phyloP scores from a whole-genome alignment of 2,888 invertebrate genomes.

The Chrysolina oricalcia region DNA sequence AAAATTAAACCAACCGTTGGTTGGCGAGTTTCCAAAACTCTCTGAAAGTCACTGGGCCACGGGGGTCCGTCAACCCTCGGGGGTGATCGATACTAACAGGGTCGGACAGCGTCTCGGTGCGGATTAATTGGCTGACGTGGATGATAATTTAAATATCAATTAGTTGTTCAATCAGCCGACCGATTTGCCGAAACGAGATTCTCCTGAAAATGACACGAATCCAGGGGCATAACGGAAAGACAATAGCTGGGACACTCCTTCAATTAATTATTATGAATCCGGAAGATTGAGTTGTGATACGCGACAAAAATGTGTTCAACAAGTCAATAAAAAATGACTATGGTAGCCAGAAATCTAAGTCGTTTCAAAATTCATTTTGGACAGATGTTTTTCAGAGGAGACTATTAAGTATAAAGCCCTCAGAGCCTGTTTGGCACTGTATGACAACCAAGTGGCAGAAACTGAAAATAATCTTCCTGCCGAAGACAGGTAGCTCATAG shows the following conservation, averaged over 20 bases:
- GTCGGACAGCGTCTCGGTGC: not conserved
- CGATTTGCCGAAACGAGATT: not conserved
- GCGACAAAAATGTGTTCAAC: no score
- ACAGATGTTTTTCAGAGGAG: no score
- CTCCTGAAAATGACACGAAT: not conserved
- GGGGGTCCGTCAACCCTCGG: conserved; percentile 12
- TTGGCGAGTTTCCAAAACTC: conserved; percentile 18
- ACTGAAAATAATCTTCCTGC: no score
- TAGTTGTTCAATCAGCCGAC: not conserved
- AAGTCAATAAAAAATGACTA: no score
- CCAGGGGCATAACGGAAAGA: not conserved
- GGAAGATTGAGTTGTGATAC: no score
- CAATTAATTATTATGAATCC: no score
- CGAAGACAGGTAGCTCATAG: no score
- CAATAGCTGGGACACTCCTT: not conserved
- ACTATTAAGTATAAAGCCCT: no score
- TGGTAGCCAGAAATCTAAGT: no score
- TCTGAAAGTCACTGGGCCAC: conserved; percentile 16
- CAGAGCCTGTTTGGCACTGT: no score
- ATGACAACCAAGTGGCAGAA: no score
- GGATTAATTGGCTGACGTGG: conserved; percentile 1
- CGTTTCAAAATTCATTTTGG: no score
- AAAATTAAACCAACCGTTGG: not conserved
- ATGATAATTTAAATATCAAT: conserved; percentile 10
- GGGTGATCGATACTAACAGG: conserved; percentile 9